A percentile compares a stretch with the other conserved stretches of the same genome.
Conservation (phyloP, 2,113 vertebrate genomes). For the Dasyprocta punctata region DNA sequence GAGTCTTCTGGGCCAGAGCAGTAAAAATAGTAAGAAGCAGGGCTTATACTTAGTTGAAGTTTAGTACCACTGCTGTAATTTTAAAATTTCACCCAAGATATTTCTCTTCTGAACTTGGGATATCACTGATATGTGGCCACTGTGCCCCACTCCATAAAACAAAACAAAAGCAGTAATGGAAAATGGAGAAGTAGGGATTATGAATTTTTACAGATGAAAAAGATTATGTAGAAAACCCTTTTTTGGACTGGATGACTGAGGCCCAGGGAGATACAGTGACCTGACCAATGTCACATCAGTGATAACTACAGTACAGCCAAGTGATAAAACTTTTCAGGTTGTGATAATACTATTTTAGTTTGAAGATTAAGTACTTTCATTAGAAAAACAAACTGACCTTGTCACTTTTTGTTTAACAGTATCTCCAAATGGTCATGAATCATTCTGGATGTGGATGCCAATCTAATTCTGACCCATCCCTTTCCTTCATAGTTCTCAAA, state of each 20-base stretch:
- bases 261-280: not conserved
- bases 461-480: not conserved
- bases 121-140: not conserved
- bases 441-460: not conserved
- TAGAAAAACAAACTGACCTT: not conserved
- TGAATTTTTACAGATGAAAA: not conserved
- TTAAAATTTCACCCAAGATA: conserved; percentile 22
- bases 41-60: not conserved
- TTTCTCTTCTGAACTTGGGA: not conserved
- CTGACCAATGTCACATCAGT: not conserved
- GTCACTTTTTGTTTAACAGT: not conserved
- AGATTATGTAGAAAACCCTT: not conserved
- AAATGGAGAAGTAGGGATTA: conserved; percentile 20
- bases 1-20: not conserved
- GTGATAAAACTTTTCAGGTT: not conserved
- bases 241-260: not conserved
- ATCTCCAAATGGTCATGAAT: not conserved
- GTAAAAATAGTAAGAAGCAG: not conserved
- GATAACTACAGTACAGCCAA: not conserved
- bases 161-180: not conserved
- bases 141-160: not conserved
- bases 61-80: not conserved
- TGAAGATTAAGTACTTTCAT: conserved; percentile 7
- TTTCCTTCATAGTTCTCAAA: conserved; percentile 24
- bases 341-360: not conserved